Base-by-base conservation (phyloP, 2,113 vertebrate genomes). In the Pagrus major region DNA sequence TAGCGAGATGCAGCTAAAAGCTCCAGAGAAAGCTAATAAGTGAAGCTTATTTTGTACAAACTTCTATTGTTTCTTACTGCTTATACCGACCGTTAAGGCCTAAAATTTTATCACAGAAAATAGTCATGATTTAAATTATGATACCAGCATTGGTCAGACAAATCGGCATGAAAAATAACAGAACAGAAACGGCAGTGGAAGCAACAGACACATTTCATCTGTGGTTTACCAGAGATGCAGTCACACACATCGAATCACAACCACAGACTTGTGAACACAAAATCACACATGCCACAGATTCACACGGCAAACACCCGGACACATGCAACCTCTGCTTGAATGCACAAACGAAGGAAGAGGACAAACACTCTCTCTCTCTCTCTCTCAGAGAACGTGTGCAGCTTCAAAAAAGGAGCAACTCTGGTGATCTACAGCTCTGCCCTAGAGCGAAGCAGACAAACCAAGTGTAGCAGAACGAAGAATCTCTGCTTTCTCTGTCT, bases 401-500 rank as follows among this genome's bases (percentile, higher is more conserved):
- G 44, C 27, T 78, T 76, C 46, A 51, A 80, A 76, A 64, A 76
- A 61, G 55, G 39, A 76, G 56, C 21, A 89, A 67, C 71, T 69
- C 49, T 71, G 78, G 78, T 84, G 73, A 90, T 76, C 63, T 78
- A 59, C 76, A 59, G 63, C 74, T 86, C 58, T 80, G 69, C 85
- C 81, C 83, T 49, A 1, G 59, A 87, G 87, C 67, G 9, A 63
- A 67, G 49, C 67, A 60, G 75, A 76, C 82, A 84, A 66, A 80
- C 72, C 83, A 81, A 89, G 88, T 86, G 80, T 83, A 84, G 85
- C 84, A 81, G 81, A 83, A 88, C 27, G 56, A 84, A 65, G 82
- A 89, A 85, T 87, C 72, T 72, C 31, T 10, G 16, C 60, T 23
- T 52, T 65, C 66, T 52, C 64, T 29, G 59, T 82, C 88, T 90